These are phyloP conservation scores for Salvelinus namaycush DNA, from an alignment of 2,113 vertebrate species.

Conservation along the genomic window DNA sequence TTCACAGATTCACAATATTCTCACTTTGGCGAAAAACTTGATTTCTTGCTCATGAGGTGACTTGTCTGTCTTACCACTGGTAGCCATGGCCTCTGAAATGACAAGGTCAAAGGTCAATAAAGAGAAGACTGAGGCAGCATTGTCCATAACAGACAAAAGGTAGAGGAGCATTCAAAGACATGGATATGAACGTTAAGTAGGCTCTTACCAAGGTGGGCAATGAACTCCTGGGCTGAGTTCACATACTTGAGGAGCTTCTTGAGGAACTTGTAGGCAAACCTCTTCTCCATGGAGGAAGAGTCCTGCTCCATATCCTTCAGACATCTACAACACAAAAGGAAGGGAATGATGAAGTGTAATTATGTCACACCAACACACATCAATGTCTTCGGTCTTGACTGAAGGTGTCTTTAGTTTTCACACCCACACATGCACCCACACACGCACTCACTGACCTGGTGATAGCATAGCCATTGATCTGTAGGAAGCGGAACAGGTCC, in stretches of 20 bases:
- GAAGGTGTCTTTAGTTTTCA: too few species aligned
- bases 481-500: constrained; percentile 94
- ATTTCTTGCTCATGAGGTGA: constrained; percentile 98
- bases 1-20: constrained; percentile 32
- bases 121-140: too few species aligned
- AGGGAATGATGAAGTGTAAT: neutral
- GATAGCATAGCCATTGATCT: constrained; percentile 87
- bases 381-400: neutral
- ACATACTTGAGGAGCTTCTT: constrained; percentile 97
- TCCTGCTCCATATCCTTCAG: constrained; percentile 89
- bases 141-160: too few species aligned
- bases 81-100: constrained; percentile 88
- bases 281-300: constrained; percentile 95
- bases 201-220: constrained; percentile 88
- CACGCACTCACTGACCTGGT: constrained; percentile 76
- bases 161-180: too few species aligned
- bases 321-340: constrained; percentile 72
- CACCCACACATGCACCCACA: neutral
- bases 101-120: neutral
- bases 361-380: neutral
- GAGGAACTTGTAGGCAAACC: constrained; percentile 95
- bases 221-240: constrained; percentile 96
- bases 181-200: neutral
- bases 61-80: constrained; percentile 90
- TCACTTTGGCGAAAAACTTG: constrained; percentile 99